A percentile compares a stretch with the other conserved stretches of the same genome.
phyloP scores from a whole-genome alignment of 2,888 invertebrate genomes.

The Graphium colonna region DNA sequence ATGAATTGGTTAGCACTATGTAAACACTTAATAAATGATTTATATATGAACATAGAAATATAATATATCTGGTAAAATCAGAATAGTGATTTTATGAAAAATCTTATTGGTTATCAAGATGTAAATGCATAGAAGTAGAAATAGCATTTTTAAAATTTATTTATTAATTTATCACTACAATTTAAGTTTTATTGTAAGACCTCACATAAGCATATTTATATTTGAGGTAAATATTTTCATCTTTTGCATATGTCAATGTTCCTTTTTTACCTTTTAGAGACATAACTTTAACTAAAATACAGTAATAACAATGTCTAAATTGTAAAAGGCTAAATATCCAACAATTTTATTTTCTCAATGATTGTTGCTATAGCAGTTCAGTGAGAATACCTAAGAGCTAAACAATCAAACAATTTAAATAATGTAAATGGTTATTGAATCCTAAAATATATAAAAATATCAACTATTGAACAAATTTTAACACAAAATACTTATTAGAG shows the following conservation, averaged over 20 bases:
- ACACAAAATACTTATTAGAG: conserved; percentile 20
- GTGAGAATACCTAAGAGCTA: conserved; percentile 12
- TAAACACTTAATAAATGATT: conserved; percentile 10
- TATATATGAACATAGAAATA: conserved; percentile 25
- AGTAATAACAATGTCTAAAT: conserved; percentile 30
- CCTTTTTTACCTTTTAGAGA: conserved; percentile 11
- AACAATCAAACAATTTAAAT: conserved; percentile 20
- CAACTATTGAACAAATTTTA: conserved; percentile 20
- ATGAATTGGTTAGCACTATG: conserved; percentile 5
- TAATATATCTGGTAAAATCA: conserved; percentile 18
- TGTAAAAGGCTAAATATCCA: conserved; percentile 29
- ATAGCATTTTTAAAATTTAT: conserved; percentile 21
- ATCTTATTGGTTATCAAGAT: conserved; percentile 15
- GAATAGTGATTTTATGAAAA: conserved; percentile 13
- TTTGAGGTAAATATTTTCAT: conserved; percentile 27
- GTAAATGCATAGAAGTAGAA: conserved; percentile 29
- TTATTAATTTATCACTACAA: conserved; percentile 17
- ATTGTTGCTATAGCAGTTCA: conserved; percentile 22
- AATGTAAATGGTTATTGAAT: conserved; percentile 19
- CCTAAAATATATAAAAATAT: conserved; percentile 20
- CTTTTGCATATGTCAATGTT: conserved; percentile 11
- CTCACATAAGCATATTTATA: conserved; percentile 27
- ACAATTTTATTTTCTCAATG: conserved; percentile 21
- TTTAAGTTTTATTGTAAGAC: conserved; percentile 24
- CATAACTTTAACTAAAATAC: conserved; percentile 20